phyloP scores from a whole-genome alignment of 64 coral and sea anemone genomes.

The Actinia equina region DNA sequence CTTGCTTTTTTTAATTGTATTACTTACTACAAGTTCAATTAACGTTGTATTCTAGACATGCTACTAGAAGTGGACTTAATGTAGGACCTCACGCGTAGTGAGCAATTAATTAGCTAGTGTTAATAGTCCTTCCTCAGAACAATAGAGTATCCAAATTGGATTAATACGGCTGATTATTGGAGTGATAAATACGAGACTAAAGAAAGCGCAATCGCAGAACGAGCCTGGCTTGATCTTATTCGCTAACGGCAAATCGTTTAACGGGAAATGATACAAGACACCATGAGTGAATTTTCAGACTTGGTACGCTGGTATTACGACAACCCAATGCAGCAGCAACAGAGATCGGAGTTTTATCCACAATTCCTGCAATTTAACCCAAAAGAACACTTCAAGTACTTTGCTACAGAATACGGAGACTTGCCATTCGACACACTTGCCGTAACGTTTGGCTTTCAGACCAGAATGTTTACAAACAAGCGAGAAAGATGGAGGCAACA shows the following conservation, averaged over 20 bases:
- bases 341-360: background rate
- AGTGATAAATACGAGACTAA: background rate
- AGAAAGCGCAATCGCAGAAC: background rate
- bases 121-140: conserved; percentile 41
- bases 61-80: background rate
- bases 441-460: conserved; percentile 18
- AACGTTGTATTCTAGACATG: background rate
- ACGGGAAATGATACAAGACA: conserved; percentile 7
- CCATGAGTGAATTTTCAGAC: background rate
- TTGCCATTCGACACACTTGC: background rate
- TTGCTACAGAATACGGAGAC: background rate
- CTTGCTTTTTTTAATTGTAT: background rate
- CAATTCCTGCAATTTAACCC: background rate
- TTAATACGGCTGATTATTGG: conserved; percentile 30
- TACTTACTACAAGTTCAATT: conserved; percentile 6
- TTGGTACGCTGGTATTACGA: conserved; percentile 1
- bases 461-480: conserved; percentile 53
- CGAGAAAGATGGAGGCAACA: conserved; percentile 86
- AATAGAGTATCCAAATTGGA: conserved; percentile 35
- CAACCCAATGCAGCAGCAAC: background rate
- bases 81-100: conserved; percentile 49
- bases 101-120: conserved; percentile 23
- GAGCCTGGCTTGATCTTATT: conserved; percentile 1
- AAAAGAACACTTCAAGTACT: background rate
- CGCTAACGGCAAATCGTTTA: conserved; percentile 4